phyloP scores from a whole-genome alignment of 2,888 invertebrate species.

The Erebia ligea region DNA sequence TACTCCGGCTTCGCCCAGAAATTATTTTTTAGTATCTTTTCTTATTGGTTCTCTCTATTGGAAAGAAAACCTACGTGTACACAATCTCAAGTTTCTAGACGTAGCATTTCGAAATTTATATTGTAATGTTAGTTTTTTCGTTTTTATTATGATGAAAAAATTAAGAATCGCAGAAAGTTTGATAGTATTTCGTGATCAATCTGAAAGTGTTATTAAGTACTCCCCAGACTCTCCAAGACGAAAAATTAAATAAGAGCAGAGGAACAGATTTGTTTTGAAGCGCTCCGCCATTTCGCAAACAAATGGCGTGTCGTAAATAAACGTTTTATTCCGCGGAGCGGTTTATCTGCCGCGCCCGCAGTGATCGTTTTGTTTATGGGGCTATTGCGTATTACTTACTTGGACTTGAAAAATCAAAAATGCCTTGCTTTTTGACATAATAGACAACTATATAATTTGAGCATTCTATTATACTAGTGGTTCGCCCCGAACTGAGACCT shows the following conservation, averaged over 20 bases:
- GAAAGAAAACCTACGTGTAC: too few species aligned
- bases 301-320: constrained; percentile 45
- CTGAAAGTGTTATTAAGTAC: constrained; percentile 19
- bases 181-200: background rate
- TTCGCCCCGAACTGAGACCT: too few species aligned
- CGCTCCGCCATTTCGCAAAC: constrained; percentile 43
- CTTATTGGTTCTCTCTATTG: too few species aligned
- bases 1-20: too few species aligned
- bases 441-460: too few species aligned
- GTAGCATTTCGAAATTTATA: too few species aligned
- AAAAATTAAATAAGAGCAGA: constrained; percentile 37
- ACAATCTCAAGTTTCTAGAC: too few species aligned
- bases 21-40: too few species aligned
- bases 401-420: constrained; percentile 23
- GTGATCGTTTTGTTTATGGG: constrained; percentile 38
- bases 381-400: constrained; percentile 20
- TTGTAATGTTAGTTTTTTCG: too few species aligned
- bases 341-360: constrained; percentile 36
- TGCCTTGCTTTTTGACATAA: background rate
- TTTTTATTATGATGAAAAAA: background rate
- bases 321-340: constrained; percentile 40
- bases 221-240: constrained; percentile 23
- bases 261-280: constrained; percentile 39
- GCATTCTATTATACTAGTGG: too few species aligned
- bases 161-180: background rate